Evolutionary conservation across 2,888 invertebrate genomes (phyloP), one percentile per base, ranked within the genome.

Genomic region (Drosophila birchii): DNA sequence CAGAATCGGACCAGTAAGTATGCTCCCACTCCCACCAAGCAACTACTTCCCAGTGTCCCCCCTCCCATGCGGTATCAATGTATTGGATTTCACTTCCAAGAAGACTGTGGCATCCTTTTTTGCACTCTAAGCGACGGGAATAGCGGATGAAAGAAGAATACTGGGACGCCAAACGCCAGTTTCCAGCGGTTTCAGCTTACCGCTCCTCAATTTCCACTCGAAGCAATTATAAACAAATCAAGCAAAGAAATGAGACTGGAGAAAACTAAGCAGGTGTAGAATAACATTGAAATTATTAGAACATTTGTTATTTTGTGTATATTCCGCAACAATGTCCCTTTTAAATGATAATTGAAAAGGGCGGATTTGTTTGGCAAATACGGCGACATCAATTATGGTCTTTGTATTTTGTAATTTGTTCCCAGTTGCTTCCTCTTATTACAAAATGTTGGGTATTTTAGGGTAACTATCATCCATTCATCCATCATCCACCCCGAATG

Each of bases 1-100:
- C 96, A 96, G 93, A 95, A 95, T 92, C 95, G 97, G 93, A 95
- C 96, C 91, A 96, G 97, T 97, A 94, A 96, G 96, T 96, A 87
- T 29, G 26, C 16, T 29, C 23, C 26, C 47, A 29, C 56, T 44
- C 20, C 18, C 20, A 36, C 39, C 23, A 12, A 47, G 11, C 47
- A 47, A 29, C 26, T 36, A 36, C 36, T 18, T 6, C 44, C n/a
- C n/a, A 6, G n/a, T 11, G 36, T 9, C 14, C 32, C 51, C 29
- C 29, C 7, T 18, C n/a, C 54, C 36, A 11, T 16, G 16, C 36
- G 20, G 20, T 34, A 8, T 34, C 51, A 34, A 34, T 51, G 36
- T 53, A 53, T 53, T 53, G 36, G 6, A 53, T 53, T 53, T 53
- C 51, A 53, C 36, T 53, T 53, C 51, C 23, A 53, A 53, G 51